phyloP scores from a whole-genome alignment of 2,888 invertebrate genomes.

The Rhogogaster chlorosoma region DNA sequence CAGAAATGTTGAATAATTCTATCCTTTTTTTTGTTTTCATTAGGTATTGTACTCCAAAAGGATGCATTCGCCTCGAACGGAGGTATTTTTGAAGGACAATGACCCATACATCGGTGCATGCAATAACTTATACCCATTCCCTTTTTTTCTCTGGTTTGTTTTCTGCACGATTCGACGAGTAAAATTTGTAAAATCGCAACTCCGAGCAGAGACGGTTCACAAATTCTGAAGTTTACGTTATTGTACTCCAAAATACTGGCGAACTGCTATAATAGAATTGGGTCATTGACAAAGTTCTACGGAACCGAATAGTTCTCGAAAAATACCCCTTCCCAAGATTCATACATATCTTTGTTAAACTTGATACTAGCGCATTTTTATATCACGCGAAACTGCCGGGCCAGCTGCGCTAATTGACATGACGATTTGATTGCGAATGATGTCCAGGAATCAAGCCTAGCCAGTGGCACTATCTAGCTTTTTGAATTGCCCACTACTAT shows the following conservation, averaged over 20 bases:
- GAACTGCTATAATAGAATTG: neutral
- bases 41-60: neutral
- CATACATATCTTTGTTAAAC: neutral
- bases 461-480: too few species aligned
- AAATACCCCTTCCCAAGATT: neutral
- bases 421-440: too few species aligned
- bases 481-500: too few species aligned
- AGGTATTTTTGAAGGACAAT: neutral
- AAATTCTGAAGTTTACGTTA: neutral
- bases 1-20: neutral
- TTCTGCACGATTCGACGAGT: too few species aligned
- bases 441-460: too few species aligned
- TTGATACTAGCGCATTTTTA: neutral
- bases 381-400: neutral
- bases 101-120: neutral
- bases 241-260: neutral
- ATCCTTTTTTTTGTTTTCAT: neutral
- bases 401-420: too few species aligned
- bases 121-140: neutral
- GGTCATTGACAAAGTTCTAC: neutral
- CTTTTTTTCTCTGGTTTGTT: too few species aligned
- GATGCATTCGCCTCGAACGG: neutral
- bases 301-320: neutral
- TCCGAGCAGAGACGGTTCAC: neutral
- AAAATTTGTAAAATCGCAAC: neutral